These are phyloP conservation scores for Pasiphila rectangulata DNA, from an alignment of 2,888 invertebrate species.

Conservation along the genomic window DNA sequence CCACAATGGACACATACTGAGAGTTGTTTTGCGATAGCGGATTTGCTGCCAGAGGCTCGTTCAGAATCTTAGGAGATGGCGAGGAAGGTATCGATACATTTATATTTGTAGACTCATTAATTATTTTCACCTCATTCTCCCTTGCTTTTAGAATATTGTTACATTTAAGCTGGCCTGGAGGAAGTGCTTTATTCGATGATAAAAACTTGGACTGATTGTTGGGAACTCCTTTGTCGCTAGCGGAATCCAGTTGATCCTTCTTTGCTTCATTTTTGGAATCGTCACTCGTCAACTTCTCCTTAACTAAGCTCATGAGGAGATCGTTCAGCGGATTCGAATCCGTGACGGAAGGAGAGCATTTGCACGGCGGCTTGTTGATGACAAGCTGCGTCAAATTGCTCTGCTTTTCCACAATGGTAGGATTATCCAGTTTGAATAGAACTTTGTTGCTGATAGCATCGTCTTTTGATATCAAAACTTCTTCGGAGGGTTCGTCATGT, in stretches of 20 bases:
- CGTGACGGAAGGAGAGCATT: constrained; percentile 64
- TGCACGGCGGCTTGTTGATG: constrained; percentile 69
- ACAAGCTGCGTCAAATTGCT: constrained; percentile 68
- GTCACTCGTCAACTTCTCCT: constrained; percentile 81
- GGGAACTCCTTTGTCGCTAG: constrained; percentile 81
- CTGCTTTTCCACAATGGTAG: constrained; percentile 63
- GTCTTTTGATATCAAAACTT: constrained; percentile 67
- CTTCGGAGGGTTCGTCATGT: constrained; percentile 63
- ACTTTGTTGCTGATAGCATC: constrained; percentile 75
- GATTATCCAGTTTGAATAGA: constrained; percentile 68
- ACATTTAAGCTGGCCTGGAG: constrained; percentile 95
- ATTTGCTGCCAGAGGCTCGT: constrained; percentile 69
- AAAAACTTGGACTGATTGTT: constrained; percentile 86
- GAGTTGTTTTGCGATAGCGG: constrained; percentile 57
- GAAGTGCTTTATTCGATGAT: constrained; percentile 85
- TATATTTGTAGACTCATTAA: constrained; percentile 69
- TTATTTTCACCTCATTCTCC: constrained; percentile 72
- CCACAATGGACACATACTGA: constrained; percentile 76
- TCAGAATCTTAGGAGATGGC: constrained; percentile 77
- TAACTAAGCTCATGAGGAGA: constrained; percentile 74
- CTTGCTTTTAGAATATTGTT: constrained; percentile 93
- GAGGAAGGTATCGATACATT: constrained; percentile 70
- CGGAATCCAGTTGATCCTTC: constrained; percentile 73
- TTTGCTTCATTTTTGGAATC: constrained; percentile 84
- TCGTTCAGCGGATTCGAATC: constrained; percentile 75